phyloP scores from a whole-genome alignment of 1,140 invertebrate species.

The Microplitis mediator region DNA sequence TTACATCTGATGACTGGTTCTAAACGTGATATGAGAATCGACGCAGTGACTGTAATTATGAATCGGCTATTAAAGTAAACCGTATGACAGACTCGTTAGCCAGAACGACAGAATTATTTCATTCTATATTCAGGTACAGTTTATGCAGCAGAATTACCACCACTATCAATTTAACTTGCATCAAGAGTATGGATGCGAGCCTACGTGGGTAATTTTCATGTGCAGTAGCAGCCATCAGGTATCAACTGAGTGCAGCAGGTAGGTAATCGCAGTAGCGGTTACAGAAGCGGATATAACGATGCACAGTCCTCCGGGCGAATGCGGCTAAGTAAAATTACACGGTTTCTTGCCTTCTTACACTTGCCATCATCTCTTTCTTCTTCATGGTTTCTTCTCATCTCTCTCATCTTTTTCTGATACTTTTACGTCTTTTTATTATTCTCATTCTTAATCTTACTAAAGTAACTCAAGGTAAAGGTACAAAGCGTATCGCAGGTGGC shows the following conservation, averaged over 20 bases:
- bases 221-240: background rate
- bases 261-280: slow-evolving; percentile 21
- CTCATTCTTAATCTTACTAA: background rate
- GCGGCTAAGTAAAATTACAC: slow-evolving; percentile 48
- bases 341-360: slow-evolving; percentile 35
- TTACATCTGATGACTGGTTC: too few species aligned
- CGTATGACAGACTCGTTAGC: slow-evolving; percentile 20
- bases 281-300: slow-evolving; percentile 24
- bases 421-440: background rate
- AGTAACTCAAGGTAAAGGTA: too few species aligned
- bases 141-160: background rate
- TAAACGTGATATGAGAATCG: background rate
- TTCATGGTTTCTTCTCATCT: slow-evolving; percentile 8
- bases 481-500: slow-evolving; percentile 10
- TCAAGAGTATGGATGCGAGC: background rate
- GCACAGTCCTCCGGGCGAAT: slow-evolving; percentile 31
- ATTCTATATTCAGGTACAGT: background rate
- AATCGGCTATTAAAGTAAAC: background rate
- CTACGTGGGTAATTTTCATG: slow-evolving; percentile 25
- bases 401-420: background rate
- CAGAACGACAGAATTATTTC: slow-evolving; percentile 24
- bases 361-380: slow-evolving; percentile 15
- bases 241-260: background rate
- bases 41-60: background rate
- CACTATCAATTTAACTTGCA: too few species aligned